Percentiles rank a stretch among this genome's conserved stretches.
Evolutionary conservation across 2,888 invertebrate genomes (phyloP).

Genomic region (Heliothis peltigera): DNA sequence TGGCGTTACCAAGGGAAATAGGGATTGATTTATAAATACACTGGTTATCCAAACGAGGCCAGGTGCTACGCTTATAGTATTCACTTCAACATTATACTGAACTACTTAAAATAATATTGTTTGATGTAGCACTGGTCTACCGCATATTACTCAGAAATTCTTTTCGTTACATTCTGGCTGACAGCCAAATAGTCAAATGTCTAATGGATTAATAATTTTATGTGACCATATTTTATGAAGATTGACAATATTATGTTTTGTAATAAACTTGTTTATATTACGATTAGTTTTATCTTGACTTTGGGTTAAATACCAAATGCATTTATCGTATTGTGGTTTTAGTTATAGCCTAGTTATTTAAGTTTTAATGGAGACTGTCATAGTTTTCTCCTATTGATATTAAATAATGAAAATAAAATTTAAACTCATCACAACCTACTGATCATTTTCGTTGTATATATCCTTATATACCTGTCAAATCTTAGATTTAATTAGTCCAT

Average conservation of each 20-base stretch:
- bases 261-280: constrained; percentile 39
- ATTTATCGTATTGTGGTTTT: constrained; percentile 9
- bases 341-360: background rate
- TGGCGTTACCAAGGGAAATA: no score
- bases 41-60: no score
- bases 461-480: no score
- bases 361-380: background rate
- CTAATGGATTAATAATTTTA: constrained; percentile 47
- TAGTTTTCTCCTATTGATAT: background rate
- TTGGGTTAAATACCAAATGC: constrained; percentile 8
- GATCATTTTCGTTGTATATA: no score
- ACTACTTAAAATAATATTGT: constrained; percentile 19
- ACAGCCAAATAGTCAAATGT: constrained; percentile 28
- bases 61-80: no score
- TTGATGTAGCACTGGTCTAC: constrained; percentile 11
- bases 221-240: constrained; percentile 34
- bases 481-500: no score
- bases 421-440: no score
- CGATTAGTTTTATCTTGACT: constrained; percentile 21
- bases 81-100: no score
- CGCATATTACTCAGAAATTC: constrained; percentile 33
- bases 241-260: constrained; percentile 34
- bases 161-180: constrained; percentile 27
- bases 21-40: no score
- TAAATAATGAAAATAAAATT: background rate